phyloP scores from a whole-genome alignment of 2,113 vertebrate genomes.

The Atherinomorus stipes region DNA sequence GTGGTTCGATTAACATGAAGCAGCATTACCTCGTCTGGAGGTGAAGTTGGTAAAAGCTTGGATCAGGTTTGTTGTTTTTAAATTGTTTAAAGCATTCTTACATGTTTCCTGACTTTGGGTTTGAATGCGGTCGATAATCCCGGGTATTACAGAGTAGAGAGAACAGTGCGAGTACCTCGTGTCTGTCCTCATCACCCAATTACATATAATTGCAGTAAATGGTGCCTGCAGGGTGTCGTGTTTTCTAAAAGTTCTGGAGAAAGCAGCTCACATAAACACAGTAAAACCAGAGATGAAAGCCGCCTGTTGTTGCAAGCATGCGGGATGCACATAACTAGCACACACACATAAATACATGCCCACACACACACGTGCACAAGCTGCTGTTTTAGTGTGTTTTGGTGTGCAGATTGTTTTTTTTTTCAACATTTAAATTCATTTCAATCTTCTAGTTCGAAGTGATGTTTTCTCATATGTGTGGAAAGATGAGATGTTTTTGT shows the following conservation, averaged over 20 bases:
- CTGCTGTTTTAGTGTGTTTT: background rate
- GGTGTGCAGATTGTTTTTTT: conserved; percentile 19
- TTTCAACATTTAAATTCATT: conserved; percentile 1
- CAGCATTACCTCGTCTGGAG: background rate
- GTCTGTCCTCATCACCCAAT: conserved; percentile 43
- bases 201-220: conserved; percentile 57
- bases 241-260: conserved; percentile 18
- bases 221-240: conserved; percentile 32
- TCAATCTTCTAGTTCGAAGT: conserved; percentile 6
- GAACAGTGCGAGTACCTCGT: conserved; percentile 18
- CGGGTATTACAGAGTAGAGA: conserved; percentile 35
- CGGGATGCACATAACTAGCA: conserved; percentile 7
- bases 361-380: conserved; percentile 7
- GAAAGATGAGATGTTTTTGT: conserved; percentile 49
- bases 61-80: background rate
- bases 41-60: background rate
- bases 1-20: background rate
- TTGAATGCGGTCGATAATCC: background rate
- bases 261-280: background rate
- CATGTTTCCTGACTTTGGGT: background rate
- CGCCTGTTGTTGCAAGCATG: conserved; percentile 2
- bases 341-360: too few species aligned
- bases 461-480: background rate
- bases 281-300: conserved; percentile 11
- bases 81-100: background rate